A percentile compares a stretch with the other conserved stretches of the same genome.
These are phyloP conservation scores for Tenthredo livida DNA, from an alignment of 2,888 invertebrate genomes.

Conservation along the genomic window DNA sequence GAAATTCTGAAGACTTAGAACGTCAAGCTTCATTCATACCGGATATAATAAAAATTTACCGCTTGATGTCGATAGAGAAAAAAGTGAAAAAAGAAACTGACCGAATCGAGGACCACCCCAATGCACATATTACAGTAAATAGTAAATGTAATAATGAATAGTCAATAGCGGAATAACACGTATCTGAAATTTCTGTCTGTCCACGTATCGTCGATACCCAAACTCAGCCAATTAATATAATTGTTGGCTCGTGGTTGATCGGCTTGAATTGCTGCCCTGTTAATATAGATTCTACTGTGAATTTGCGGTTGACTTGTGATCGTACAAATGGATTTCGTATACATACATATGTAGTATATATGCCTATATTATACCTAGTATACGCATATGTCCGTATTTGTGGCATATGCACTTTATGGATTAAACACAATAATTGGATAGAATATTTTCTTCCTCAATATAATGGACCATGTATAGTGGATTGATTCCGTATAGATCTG, in stretches of 20 bases:
- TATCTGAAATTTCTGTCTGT: background rate
- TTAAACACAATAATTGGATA: background rate
- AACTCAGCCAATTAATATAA: slow-evolving; percentile 26
- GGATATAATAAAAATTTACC: background rate
- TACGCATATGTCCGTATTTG: background rate
- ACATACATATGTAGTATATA: background rate
- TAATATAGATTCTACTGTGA: background rate
- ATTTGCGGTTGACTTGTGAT: slow-evolving; percentile 41
- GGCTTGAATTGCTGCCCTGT: background rate
- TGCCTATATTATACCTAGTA: background rate
- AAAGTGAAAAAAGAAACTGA: background rate
- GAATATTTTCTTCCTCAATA: too few species aligned
- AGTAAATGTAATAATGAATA: background rate
- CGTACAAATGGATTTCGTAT: slow-evolving; percentile 27
- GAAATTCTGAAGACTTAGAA: slow-evolving; percentile 18
- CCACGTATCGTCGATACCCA: slow-evolving; percentile 5
- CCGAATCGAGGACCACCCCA: too few species aligned
- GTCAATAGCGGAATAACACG: background rate
- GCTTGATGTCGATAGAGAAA: background rate
- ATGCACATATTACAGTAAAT: background rate
- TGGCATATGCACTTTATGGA: background rate
- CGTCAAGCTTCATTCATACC: background rate
- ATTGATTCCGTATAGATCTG: too few species aligned
- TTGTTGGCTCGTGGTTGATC: slow-evolving; percentile 20
- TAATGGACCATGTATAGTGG: too few species aligned